Base-by-base conservation (phyloP, 2,113 vertebrate species). In the Hippocampus zosterae region DNA sequence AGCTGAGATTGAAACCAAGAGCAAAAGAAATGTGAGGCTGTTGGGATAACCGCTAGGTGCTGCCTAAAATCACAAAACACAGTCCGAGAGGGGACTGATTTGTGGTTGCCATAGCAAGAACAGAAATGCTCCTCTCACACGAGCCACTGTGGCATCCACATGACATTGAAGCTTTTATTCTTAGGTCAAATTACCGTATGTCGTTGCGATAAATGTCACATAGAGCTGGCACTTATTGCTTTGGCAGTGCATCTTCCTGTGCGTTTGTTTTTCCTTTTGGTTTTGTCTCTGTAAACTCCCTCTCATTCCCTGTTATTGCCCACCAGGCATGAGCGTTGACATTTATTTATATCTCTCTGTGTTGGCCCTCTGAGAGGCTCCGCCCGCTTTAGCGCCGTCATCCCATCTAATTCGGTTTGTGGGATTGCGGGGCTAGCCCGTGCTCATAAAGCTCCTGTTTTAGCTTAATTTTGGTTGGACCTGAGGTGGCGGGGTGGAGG, bases 261-360 rank as follows among this genome's bases (percentile, higher is more conserved):
- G 8, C n/a, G 1, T 23, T 59, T 29, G 16, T 15, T 60, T 33
- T 25, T 18, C 5, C 71, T 84, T 79, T 84, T 62, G 79, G 71
- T 79, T 81, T 79, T 80, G 70, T 81, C 82, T 75, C 57, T 73
- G 56, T 80, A 76, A 82, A 83, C 71, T 82, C 63, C 40, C 73
- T 80, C 74, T 78, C 41, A 55, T 77, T 85, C 76, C 76, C 69
- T 65, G 74, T 88, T 84, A 88, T 88, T 87, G 85, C 79, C 76
- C 86, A 63, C 52, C 59, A 81, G 80, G 65, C 27, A 52, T 77
- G 73, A 15, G 69, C 74, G 83, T 77, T 77, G 71, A 63, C 72
- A 82, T 82, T 75, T 72, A 77, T 85, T 78, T 65, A 72, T 81
- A 64, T 80, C 73, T 77, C 61, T 80, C 64, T 27, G 60, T 68